Percentiles rank a stretch among this genome's conserved stretches.
These are phyloP conservation scores for Drosophila orena DNA, from an alignment of 1,140 invertebrate genomes.

Conservation along the genomic window DNA sequence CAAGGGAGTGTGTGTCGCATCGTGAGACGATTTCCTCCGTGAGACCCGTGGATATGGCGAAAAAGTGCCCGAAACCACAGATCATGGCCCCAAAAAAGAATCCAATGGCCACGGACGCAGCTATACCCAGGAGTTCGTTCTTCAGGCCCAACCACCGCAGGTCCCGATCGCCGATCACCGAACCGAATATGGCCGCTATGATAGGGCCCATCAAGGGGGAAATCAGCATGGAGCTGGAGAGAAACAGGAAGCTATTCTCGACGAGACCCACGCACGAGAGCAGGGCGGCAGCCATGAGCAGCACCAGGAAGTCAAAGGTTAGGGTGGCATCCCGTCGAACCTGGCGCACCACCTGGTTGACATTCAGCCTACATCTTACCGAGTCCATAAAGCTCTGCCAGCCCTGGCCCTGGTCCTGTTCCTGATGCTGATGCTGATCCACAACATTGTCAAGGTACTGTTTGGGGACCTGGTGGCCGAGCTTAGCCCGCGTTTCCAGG, in stretches of 20 bases:
- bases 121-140: conserved; percentile 88
- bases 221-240: conserved; percentile 92
- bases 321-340: conserved; percentile 88
- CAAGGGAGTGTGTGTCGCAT: conserved; percentile 87
- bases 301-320: conserved; percentile 90
- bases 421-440: not conserved
- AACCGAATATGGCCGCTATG: conserved; percentile 90
- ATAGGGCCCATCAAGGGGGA: conserved; percentile 92
- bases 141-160: conserved; percentile 87
- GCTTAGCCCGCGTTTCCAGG: conserved; percentile 48
- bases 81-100: conserved; percentile 88
- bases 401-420: conserved; percentile 54
- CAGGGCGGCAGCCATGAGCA: conserved; percentile 88
- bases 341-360: conserved; percentile 89
- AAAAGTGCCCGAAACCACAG: conserved; percentile 86
- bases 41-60: conserved; percentile 87
- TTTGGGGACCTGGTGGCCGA: not conserved
- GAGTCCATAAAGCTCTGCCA: conserved; percentile 87
- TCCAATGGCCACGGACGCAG: conserved; percentile 87
- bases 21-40: conserved; percentile 89
- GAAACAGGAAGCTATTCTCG: conserved; percentile 90
- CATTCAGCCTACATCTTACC: conserved; percentile 88
- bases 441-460: no score
- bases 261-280: conserved; percentile 89
- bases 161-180: conserved; percentile 87